Evolutionary conservation across 2,113 vertebrate species (phyloP), one percentile per base, ranked within the genome.

Genomic region (Corythornis cristatus): DNA sequence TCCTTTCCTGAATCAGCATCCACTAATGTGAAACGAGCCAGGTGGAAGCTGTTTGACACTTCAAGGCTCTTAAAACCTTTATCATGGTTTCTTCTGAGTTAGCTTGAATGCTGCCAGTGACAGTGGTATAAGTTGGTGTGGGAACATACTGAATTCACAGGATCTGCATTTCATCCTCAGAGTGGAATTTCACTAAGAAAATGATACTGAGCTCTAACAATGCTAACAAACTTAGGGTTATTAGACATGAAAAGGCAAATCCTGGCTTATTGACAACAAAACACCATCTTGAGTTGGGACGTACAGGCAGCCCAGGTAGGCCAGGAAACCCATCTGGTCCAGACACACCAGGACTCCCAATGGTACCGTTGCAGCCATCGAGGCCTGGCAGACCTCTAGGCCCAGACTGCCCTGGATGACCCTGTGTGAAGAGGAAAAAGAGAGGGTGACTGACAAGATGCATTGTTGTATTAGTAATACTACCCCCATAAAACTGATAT

Each of bases 351-450:
- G 97, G 87, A 23, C 98, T 98, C 56, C 99, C 99, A 42, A 56
- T 96, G 79, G 99, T 99, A 51, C 99, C 99, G 66, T 99, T 99
- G 93, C 98, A 99, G 29, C 99, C 99, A 48, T 99, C 98, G 0
- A 96, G 79, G 70, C 99, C 99, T 29, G 98, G 95, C 14, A 90
- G 92, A 50, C 99, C 99, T 90, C 98, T 96, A 68, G 97, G 61
- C 5, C 99, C 99, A 26, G 97, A 87, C 25, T 98, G 98, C 61
- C 99, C 99, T 16, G 98, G 98, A 79, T 99, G 98, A 88, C 99
- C 99, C 99, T 99, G 92, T 66, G 88, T 8, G 42, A 86, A 93
- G 56, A 26, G 67, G 15, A 97, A 95, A 96, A 93, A 53, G 21
- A 92, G 46, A 91, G 11, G 57, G 84, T 35, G 7, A 68, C 53